phyloP scores from a whole-genome alignment of 2,797 vertebrate species.

The Protonibea diacanthus region DNA sequence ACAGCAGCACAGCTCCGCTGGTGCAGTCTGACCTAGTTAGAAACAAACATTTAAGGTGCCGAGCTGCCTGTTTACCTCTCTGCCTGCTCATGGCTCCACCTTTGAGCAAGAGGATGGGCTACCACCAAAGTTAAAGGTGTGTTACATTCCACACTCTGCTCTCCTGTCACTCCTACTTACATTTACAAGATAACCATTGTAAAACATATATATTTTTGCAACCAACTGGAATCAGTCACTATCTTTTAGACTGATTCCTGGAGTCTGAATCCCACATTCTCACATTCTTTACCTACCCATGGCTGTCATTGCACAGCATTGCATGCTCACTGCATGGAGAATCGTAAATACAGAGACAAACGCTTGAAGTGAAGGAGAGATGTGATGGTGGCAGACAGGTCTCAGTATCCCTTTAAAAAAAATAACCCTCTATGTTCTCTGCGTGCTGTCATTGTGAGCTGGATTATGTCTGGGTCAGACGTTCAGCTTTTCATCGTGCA shows the following conservation, averaged over 20 bases:
- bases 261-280: neutral
- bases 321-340: neutral
- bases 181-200: neutral
- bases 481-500: constrained; percentile 39
- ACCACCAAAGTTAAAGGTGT: neutral
- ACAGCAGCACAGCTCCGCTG: constrained; percentile 49
- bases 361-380: constrained; percentile 20
- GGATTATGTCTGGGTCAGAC: constrained; percentile 60
- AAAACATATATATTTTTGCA: neutral
- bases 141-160: neutral
- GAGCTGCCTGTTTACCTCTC: constrained; percentile 45
- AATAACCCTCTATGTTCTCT: neutral
- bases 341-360: constrained; percentile 10
- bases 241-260: neutral
- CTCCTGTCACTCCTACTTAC: neutral
- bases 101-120: neutral
- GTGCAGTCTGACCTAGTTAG: constrained; percentile 72
- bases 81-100: constrained; percentile 17
- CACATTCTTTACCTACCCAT: constrained; percentile 5
- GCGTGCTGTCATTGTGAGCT: constrained; percentile 50
- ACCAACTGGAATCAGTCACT: constrained; percentile 1
- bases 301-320: constrained; percentile 11
- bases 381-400: constrained; percentile 18
- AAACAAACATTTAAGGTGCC: constrained; percentile 65
- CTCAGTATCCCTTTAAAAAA: constrained; percentile 25